These are phyloP conservation scores for Trilocha varians DNA, from an alignment of 2,888 invertebrate genomes.

Conservation along the genomic window DNA sequence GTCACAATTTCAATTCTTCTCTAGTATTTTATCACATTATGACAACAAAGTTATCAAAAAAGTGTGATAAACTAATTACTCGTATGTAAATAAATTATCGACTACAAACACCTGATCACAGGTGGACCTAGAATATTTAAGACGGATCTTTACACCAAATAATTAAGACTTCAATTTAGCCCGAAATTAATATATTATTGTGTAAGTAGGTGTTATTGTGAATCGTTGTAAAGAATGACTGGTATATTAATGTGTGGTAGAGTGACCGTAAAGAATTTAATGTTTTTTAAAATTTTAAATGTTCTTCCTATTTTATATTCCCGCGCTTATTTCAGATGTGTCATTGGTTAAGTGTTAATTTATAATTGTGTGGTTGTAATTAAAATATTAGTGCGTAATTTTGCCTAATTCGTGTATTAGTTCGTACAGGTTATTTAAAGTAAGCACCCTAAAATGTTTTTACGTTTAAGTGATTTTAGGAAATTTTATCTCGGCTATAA, in stretches of 20 bases:
- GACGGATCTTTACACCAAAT: slow-evolving; percentile 72
- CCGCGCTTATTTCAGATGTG: no score
- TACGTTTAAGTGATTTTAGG: no score
- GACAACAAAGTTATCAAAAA: no score
- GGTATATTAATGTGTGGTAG: slow-evolving; percentile 19
- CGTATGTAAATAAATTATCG: neutral
- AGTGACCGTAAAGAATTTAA: slow-evolving; percentile 18
- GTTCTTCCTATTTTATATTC: no score
- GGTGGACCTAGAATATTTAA: slow-evolving; percentile 34
- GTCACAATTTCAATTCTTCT: no score
- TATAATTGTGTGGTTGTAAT: neutral
- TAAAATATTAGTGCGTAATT: neutral
- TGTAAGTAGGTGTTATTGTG: slow-evolving; percentile 54
- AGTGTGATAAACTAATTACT: slow-evolving; percentile 36
- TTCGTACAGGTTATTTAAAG: no score
- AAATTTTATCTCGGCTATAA: no score
- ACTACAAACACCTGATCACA: neutral
- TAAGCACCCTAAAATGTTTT: no score
- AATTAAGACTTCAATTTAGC: slow-evolving; percentile 63
- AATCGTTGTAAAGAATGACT: slow-evolving; percentile 16
- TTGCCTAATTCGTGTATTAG: neutral
- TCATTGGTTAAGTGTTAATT: neutral
- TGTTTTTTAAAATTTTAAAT: slow-evolving; percentile 42
- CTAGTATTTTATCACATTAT: no score
- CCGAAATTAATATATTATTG: slow-evolving; percentile 44